A percentile compares a stretch with the other conserved stretches of the same genome.
Evolutionary conservation across 2,888 invertebrate genomes (phyloP).

Genomic region (Torymus auratus): DNA sequence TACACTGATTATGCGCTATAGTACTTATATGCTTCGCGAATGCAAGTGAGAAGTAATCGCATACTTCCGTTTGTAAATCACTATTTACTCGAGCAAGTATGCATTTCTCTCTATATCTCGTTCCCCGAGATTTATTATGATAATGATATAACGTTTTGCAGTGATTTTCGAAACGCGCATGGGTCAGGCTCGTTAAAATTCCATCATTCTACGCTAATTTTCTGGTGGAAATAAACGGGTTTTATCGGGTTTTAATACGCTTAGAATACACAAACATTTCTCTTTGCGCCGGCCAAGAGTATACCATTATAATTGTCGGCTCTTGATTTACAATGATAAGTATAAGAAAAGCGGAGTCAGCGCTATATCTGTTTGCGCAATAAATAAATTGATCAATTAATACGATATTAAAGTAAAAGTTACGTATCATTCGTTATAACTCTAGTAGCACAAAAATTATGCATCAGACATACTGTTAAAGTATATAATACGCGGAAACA

Average conservation of each 20-base stretch:
- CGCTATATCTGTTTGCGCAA: constrained; percentile 20
- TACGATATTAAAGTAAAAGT: not conserved
- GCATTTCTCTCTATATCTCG: too few species aligned
- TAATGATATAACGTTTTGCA: not conserved
- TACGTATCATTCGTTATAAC: not conserved
- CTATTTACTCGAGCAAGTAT: too few species aligned
- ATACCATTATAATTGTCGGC: constrained; percentile 5
- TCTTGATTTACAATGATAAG: not conserved
- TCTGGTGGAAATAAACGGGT: not conserved
- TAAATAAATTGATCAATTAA: constrained; percentile 8
- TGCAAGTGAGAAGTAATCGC: not conserved
- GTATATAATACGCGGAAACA: too few species aligned
- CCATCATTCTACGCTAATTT: constrained; percentile 20
- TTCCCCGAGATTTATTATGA: constrained; percentile 29
- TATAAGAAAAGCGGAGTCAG: not conserved
- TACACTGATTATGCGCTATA: too few species aligned
- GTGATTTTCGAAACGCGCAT: not conserved
- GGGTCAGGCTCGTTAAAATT: constrained; percentile 22
- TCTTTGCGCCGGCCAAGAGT: not conserved
- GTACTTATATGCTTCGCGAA: too few species aligned
- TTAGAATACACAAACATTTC: constrained; percentile 10
- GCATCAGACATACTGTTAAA: too few species aligned
- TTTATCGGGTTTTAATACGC: constrained; percentile 19
- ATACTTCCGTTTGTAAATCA: constrained; percentile 31
- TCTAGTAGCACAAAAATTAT: not conserved